Percentiles rank a stretch among this genome's conserved stretches.
Evolutionary conservation across 2,113 vertebrate species (phyloP).

Genomic region (Ivindomyrus marchei): DNA sequence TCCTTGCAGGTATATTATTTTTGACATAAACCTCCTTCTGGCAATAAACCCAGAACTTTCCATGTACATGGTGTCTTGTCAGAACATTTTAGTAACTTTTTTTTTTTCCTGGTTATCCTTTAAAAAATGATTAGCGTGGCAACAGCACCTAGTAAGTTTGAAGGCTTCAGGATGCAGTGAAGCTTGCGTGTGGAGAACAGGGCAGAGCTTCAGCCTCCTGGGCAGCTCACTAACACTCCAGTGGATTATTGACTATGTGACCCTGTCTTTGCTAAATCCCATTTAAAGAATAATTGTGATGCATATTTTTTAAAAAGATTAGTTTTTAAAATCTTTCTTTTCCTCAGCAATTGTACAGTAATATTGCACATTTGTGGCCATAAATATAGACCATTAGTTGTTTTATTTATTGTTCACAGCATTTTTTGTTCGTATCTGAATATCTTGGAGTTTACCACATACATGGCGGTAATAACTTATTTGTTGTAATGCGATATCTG

Average conservation of each 20-base stretch:
- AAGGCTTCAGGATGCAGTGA: neutral
- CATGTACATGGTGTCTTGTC: neutral
- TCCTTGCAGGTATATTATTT: neutral
- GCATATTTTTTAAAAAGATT: neutral
- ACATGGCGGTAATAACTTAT: neutral
- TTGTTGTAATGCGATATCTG: neutral
- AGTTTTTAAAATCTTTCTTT: neutral
- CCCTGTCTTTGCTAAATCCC: neutral
- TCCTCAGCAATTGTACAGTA: neutral
- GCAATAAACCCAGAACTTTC: neutral
- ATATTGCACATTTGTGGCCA: neutral
- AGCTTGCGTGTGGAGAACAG: neutral
- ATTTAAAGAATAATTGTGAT: neutral
- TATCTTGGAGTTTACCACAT: neutral
- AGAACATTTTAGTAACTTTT: neutral
- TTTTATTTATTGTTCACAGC: neutral
- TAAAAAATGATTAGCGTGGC: neutral
- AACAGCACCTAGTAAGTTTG: neutral
- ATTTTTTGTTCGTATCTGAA: neutral
- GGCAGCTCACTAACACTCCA: neutral
- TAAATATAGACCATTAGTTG: neutral
- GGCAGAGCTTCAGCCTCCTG: neutral
- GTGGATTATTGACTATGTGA: neutral
- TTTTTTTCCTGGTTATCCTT: neutral
- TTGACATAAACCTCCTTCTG: neutral